Evolutionary conservation across 2,113 vertebrate genomes (phyloP).

Genomic region (Dinomys branickii): DNA sequence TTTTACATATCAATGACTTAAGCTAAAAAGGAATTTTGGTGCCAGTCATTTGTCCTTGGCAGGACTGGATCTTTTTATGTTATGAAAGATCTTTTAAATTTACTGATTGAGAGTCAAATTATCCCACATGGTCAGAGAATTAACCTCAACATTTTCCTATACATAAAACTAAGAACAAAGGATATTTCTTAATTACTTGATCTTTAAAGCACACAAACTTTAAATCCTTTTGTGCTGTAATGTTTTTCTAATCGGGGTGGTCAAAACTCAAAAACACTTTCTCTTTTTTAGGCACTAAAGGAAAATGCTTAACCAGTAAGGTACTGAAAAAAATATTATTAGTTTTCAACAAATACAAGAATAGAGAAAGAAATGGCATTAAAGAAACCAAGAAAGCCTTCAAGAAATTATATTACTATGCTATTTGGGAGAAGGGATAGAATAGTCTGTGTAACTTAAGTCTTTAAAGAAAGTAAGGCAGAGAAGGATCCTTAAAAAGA

Average conservation of each 20-base stretch:
- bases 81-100: slow-evolving; percentile 83
- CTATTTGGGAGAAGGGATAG: background rate
- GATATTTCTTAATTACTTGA: slow-evolving; percentile 80
- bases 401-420: slow-evolving; percentile 2
- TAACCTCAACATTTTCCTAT: slow-evolving; percentile 80
- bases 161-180: slow-evolving; percentile 82
- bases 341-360: slow-evolving; percentile 38
- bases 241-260: slow-evolving; percentile 78
- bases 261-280: slow-evolving; percentile 68
- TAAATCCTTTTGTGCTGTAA: slow-evolving; percentile 71
- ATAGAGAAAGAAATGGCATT: background rate
- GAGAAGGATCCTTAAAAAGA: background rate
- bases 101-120: slow-evolving; percentile 82
- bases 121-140: slow-evolving; percentile 79
- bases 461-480: background rate
- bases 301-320: slow-evolving; percentile 69
- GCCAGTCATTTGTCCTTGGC: slow-evolving; percentile 83
- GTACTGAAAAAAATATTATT: slow-evolving; percentile 26
- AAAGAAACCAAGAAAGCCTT: slow-evolving; percentile 52
- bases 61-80: slow-evolving; percentile 76
- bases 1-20: slow-evolving; percentile 84
- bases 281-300: slow-evolving; percentile 53
- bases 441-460: background rate
- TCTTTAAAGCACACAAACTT: slow-evolving; percentile 77
- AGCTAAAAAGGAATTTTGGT: slow-evolving; percentile 81